A percentile compares a stretch with the other conserved stretches of the same genome.
Evolutionary conservation across 2,797 vertebrate species (phyloP).

Genomic region (Poecilia wingei): DNA sequence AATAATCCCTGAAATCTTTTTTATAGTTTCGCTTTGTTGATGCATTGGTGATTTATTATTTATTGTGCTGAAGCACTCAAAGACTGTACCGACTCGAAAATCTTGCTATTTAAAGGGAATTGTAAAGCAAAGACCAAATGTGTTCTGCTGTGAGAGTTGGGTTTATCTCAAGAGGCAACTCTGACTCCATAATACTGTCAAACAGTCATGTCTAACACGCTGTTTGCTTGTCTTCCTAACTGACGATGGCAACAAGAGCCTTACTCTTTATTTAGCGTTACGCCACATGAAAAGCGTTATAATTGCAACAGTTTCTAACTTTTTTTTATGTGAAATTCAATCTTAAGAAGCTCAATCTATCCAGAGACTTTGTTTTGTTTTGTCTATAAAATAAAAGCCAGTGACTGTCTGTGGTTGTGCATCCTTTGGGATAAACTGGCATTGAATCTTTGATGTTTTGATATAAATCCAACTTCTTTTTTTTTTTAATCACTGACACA

Average conservation of each 20-base stretch:
- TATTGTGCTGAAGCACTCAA: slow-evolving; percentile 47
- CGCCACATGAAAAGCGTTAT: slow-evolving; percentile 45
- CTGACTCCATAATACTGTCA: slow-evolving; percentile 34
- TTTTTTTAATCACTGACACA: slow-evolving; percentile 73
- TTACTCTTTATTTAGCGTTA: slow-evolving; percentile 27
- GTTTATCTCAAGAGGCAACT: slow-evolving; percentile 40
- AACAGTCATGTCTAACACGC: slow-evolving; percentile 45
- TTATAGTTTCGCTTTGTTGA: slow-evolving; percentile 40
- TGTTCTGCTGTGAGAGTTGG: slow-evolving; percentile 27
- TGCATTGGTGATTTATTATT: slow-evolving; percentile 54
- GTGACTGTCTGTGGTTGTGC: slow-evolving; percentile 65
- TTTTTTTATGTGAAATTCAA: slow-evolving; percentile 49
- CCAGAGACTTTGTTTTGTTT: slow-evolving; percentile 60
- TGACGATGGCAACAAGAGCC: slow-evolving; percentile 10
- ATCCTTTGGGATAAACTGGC: slow-evolving; percentile 60
- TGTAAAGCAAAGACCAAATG: slow-evolving; percentile 38
- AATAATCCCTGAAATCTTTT: slow-evolving; percentile 29
- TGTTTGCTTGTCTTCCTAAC: slow-evolving; percentile 19
- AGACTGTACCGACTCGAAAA: slow-evolving; percentile 46
- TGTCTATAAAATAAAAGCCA: slow-evolving; percentile 64
- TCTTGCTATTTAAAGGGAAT: slow-evolving; percentile 37
- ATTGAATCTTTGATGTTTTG: slow-evolving; percentile 84
- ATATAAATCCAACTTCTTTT: slow-evolving; percentile 71
- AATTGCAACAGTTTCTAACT: slow-evolving; percentile 56
- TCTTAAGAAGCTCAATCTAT: slow-evolving; percentile 49